Evolutionary conservation across 2,797 vertebrate species (phyloP), one percentile per base, ranked within the genome.

Genomic region (Malacoraja senta): DNA sequence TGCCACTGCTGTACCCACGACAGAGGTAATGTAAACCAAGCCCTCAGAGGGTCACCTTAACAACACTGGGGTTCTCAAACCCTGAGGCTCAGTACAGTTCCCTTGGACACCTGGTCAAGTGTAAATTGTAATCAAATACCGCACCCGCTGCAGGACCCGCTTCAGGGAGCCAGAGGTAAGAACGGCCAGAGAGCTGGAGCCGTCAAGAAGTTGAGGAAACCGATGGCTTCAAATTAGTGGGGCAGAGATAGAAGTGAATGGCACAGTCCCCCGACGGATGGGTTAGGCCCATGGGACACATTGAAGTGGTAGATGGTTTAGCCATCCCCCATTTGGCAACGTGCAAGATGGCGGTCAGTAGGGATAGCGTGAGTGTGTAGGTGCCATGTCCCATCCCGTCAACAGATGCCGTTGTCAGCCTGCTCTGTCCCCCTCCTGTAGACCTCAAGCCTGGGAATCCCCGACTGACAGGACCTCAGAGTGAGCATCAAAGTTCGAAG

Each of bases 1-100:
- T 99, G 99, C 97, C 98, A 97, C 96, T 99, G 99, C 98, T 99
- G 98, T 97, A 97, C 97, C 97, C 97, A 98, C 94, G 97, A 99
- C 35, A 78, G 93, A 99, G 99, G 99, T 99, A 99, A 99, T 32
- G 97, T 98, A 98, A 97, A 96, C 95, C 96, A 94, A 93, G 94
- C 17, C 76, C 0, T 92, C 21, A 53, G 44, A 94, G 94, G 96
- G 96, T 96, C 97, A 95, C 95, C 80, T 13, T 94, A 96, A 96
- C 95, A 94, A 94, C 94, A 74, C 94, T 94, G 93, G 96, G 95
- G 96, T 95, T 95, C 93, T 95, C 95, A 94, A 94, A 94, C 93
- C 93, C 79, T 44, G 79, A 93, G 84, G 94, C 95, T 96, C 94
- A 97, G 94, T 94, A 93, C 53, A 86, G 94, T 95, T 95, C 95